Evolutionary conservation across 2,113 vertebrate species (phyloP).

Genomic region (Chinchilla lanigera): DNA sequence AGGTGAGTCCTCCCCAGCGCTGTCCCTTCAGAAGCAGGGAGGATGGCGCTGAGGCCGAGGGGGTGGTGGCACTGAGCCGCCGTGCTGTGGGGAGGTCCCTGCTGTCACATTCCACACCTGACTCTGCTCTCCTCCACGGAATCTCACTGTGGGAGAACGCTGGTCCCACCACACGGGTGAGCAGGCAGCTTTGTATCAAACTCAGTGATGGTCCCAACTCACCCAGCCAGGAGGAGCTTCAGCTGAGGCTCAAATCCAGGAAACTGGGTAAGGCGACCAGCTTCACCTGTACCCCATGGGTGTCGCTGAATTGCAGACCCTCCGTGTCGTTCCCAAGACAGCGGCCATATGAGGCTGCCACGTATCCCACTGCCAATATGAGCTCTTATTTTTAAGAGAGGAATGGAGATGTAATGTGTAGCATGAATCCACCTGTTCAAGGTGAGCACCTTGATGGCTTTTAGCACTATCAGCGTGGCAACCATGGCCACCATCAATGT

Average conservation of each 20-base stretch:
- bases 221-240: not conserved
- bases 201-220: not conserved
- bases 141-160: no score
- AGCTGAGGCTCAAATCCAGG: not conserved
- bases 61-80: no score
- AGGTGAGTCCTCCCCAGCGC: constrained; percentile 24
- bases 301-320: not conserved
- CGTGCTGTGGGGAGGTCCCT: no score
- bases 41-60: no score
- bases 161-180: not conserved
- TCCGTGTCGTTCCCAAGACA: not conserved
- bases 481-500: not conserved
- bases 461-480: not conserved
- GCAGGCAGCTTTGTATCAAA: not conserved
- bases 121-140: no score
- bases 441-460: not conserved
- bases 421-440: not conserved
- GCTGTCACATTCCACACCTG: no score
- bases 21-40: not conserved
- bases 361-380: no score
- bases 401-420: not conserved
- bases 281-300: not conserved
- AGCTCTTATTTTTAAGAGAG: not conserved
- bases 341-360: not conserved
- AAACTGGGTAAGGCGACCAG: no score